A percentile compares a stretch with the other conserved stretches of the same genome.
Evolutionary conservation across 2,797 vertebrate genomes (phyloP).

Genomic region (Sebastes ruberrimus): DNA sequence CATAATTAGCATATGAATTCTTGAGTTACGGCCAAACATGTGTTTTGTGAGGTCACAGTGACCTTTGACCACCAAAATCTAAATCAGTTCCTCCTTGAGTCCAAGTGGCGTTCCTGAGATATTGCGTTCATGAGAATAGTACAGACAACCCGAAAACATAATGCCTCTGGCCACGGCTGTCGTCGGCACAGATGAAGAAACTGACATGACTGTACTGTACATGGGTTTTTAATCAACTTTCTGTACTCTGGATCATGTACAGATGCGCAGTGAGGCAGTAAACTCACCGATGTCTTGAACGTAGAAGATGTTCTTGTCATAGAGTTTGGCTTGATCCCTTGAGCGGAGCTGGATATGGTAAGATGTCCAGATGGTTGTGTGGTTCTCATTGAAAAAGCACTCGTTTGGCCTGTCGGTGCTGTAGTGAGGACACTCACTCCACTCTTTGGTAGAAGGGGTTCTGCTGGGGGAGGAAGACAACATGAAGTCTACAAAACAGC

Average conservation of each 20-base stretch:
- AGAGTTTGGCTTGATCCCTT: constrained; percentile 71
- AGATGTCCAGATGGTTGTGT: constrained; percentile 89
- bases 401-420: constrained; percentile 82
- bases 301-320: constrained; percentile 85
- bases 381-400: constrained; percentile 91
- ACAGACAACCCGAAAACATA: too few species aligned
- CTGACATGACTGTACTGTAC: too few species aligned
- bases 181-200: too few species aligned
- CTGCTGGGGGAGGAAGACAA: constrained; percentile 25
- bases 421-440: constrained; percentile 94
- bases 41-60: too few species aligned
- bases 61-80: too few species aligned
- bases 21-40: too few species aligned
- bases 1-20: too few species aligned
- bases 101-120: too few species aligned
- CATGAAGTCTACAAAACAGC: background rate
- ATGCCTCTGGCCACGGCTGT: too few species aligned
- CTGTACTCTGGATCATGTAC: background rate
- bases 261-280: background rate
- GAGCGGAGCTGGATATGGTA: constrained; percentile 89
- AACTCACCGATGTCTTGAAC: constrained; percentile 91
- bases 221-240: background rate
- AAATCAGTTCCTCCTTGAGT: too few species aligned
- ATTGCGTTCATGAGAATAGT: too few species aligned
- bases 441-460: constrained; percentile 65